Evolutionary conservation across 2,888 invertebrate genomes (phyloP), one percentile per base, ranked within the genome.

Genomic region (Amphipoea oculea): DNA sequence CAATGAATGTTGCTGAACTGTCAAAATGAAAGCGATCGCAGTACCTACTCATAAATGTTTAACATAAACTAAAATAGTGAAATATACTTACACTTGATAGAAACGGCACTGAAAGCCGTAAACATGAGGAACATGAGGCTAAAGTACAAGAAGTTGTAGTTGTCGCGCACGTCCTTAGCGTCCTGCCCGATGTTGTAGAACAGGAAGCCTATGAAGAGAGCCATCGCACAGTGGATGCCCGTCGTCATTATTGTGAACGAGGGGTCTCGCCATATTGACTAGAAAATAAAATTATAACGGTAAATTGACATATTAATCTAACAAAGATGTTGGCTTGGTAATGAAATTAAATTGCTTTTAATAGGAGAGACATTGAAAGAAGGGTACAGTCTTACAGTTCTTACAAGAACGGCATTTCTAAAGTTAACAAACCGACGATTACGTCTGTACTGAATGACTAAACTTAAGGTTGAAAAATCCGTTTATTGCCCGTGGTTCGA

Each of bases 91-190:
- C 99, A 99, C 86, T 98, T 98, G 51, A 99, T 98, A 69, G 98
- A 98, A 78, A 99, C 98, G 23, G 99, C 98, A 96, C 99, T 99
- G 94, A 99, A 99, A 0, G 99, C 98, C 11, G 99, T 99, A 94
- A 99, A 99, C 98, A 99, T 99, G 75, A 99, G 97, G 95, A 99
- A 99, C 98, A 99, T 98, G 74, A 99, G 97, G 83, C 98, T 98
- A 96, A 99, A 99, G 97, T 99, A 99, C 54, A 99, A 97, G 92
- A 98, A 98, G 92, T 98, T 99, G 92, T 98, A 98, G 94, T 99
- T 99, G 93, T 99, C 98, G 86, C 98, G 97, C 36, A 98, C 98
- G 93, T 98, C 98, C 76, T 97, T 97, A 0, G 99, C 99, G 90
- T 99, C 98, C 84, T 98, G 97, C n/a, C 99, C 99, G 89, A 99